phyloP scores from a whole-genome alignment of 2,113 vertebrate species.

The Prochilodus magdalenae region DNA sequence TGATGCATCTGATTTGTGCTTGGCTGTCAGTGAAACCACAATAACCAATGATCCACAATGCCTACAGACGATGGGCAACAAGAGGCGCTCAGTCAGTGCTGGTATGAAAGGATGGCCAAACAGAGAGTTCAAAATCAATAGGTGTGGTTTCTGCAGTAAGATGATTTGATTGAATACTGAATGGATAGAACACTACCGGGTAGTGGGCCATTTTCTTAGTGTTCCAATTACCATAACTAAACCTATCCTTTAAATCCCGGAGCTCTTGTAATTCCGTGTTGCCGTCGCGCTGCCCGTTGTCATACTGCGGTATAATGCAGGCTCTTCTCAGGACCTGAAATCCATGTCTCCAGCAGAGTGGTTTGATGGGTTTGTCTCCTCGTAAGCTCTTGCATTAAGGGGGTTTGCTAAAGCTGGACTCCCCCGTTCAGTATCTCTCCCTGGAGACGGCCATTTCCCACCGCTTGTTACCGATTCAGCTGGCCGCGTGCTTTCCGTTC shows the following conservation, averaged over 20 bases:
- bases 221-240: background rate
- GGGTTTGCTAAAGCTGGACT: conserved; percentile 43
- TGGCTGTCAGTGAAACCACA: too few species aligned
- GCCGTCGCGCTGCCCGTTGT: conserved; percentile 10
- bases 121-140: too few species aligned
- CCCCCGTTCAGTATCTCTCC: conserved; percentile 43
- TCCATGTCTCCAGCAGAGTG: conserved; percentile 37
- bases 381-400: conserved; percentile 42
- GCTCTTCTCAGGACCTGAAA: conserved; percentile 23
- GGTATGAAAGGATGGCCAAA: too few species aligned
- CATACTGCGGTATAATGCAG: background rate
- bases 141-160: too few species aligned
- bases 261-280: conserved; percentile 27
- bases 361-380: conserved; percentile 46
- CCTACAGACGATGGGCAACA: too few species aligned
- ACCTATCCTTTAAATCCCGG: background rate
- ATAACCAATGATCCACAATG: too few species aligned
- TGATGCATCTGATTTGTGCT: too few species aligned
- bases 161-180: too few species aligned
- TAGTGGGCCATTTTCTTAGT: background rate
- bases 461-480: conserved; percentile 59
- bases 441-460: conserved; percentile 47
- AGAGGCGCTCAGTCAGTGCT: too few species aligned
- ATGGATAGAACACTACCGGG: too few species aligned
- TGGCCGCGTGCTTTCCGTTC: conserved; percentile 41